These are phyloP conservation scores for Todiramphus saurophagus DNA, from an alignment of 2,113 vertebrate genomes.

Conservation along the genomic window DNA sequence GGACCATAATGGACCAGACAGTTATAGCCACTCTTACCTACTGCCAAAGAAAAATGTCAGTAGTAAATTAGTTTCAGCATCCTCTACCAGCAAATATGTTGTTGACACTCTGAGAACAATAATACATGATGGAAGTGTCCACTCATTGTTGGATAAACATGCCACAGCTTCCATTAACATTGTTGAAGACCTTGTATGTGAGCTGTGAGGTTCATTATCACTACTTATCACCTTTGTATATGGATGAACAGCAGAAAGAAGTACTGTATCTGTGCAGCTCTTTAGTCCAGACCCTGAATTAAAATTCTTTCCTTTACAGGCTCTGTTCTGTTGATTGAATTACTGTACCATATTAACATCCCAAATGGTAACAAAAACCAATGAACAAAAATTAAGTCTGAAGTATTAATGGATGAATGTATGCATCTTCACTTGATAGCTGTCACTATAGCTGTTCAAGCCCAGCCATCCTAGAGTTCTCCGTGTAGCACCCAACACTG, in stretches of 20 bases:
- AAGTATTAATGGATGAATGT: neutral
- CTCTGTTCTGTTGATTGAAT: slow-evolving; percentile 21
- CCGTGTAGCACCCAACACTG: neutral
- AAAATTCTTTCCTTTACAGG: neutral
- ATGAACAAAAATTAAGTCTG: neutral
- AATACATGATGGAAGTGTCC: neutral
- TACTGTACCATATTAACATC: slow-evolving; percentile 15
- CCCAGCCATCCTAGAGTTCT: neutral
- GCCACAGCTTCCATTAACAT: neutral
- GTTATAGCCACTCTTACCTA: neutral
- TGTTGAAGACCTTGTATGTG: neutral
- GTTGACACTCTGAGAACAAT: neutral
- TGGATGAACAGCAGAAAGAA: neutral
- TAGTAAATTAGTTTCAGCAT: neutral
- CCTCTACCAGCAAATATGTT: neutral
- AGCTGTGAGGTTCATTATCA: neutral
- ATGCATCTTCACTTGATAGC: neutral
- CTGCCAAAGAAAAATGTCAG: neutral
- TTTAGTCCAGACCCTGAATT: neutral
- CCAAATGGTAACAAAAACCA: neutral
- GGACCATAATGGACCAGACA: neutral
- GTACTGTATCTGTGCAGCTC: neutral
- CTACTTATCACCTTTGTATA: neutral
- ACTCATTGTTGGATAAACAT: neutral
- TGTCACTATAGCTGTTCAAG: neutral